Evolutionary conservation across 1,140 invertebrate genomes (phyloP), one percentile per base, ranked within the genome.

Genomic region (Lasioglossum albipes): DNA sequence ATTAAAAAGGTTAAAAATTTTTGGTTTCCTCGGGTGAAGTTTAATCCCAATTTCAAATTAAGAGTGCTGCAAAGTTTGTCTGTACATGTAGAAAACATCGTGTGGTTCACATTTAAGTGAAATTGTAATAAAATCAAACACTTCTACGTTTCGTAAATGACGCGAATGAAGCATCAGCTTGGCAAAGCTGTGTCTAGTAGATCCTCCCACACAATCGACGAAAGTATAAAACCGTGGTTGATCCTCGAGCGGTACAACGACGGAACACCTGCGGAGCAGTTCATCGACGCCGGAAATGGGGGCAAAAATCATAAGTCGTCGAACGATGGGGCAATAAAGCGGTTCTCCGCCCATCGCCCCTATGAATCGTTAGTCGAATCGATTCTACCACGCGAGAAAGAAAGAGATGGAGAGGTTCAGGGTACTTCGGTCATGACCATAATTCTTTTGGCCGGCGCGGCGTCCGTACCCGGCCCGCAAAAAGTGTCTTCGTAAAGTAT

Each of bases 251-350:
- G 18, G 20, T 2, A 9, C n/a, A 59, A n/a, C 9, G 57, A 7
- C 31, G 62, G 31, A 36, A 41, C 62, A 20, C 31, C 12, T 9
- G 16, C 36, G 31, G 62, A 41, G 20, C 16, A 27, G 31, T 41
- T 20, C 61, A 31, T 7, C 71, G 59, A 64, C 49, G 45, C 18
- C 12, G 78, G 78, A 81, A 73, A 75, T 62, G 45, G 36, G 62
- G 18, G 16, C 62, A 52, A 31, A 18, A 41, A 31, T 36, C 41
- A 22, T 69, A 77, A 69, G 41, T 61, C 36, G 22, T 16, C 7
- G 45, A 7, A 36, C 2, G 27, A 49, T 27, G 10, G 41, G 2
- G 65, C 52, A 45, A 61, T n/a, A 61, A 76, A 76, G 20, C 42
- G 52, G 12, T 59, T 20, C 10, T 69, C 27, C 27, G 41, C 22